Evolutionary conservation across 2,888 invertebrate species (phyloP).

Genomic region (Platerodrilus igneus): DNA sequence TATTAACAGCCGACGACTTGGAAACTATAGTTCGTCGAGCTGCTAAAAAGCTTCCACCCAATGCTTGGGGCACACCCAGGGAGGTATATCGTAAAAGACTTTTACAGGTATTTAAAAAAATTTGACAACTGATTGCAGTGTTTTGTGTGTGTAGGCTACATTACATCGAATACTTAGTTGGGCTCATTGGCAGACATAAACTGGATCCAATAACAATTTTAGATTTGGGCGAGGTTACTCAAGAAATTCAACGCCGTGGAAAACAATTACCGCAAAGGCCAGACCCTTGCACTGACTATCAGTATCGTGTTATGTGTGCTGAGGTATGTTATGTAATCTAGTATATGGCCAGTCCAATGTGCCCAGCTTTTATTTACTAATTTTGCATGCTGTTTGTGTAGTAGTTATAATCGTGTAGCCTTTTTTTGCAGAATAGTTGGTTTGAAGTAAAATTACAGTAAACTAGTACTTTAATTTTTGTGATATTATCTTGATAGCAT

Average conservation of each 20-base stretch:
- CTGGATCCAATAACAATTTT: constrained; percentile 89
- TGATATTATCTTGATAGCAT: too few relatives aligned
- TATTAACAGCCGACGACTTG: constrained; percentile 75
- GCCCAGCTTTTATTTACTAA: constrained; percentile 31
- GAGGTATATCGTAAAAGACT: constrained; percentile 61
- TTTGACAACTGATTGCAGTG: constrained; percentile 17
- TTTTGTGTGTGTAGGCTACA: constrained; percentile 68
- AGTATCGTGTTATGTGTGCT: constrained; percentile 78
- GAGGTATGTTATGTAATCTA: constrained; percentile 60
- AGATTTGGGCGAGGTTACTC: constrained; percentile 80
- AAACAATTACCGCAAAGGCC: constrained; percentile 78
- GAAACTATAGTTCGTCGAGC: constrained; percentile 75
- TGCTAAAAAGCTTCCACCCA: constrained; percentile 67
- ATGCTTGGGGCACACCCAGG: constrained; percentile 69
- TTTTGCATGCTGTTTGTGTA: neutral
- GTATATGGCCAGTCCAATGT: constrained; percentile 37
- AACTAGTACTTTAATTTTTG: too few relatives aligned
- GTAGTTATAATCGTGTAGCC: too few relatives aligned
- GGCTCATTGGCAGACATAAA: constrained; percentile 72
- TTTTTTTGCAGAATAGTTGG: too few relatives aligned
- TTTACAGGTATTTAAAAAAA: constrained; percentile 53
- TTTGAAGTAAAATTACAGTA: too few relatives aligned
- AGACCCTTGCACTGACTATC: constrained; percentile 76
- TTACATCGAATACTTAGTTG: constrained; percentile 94
- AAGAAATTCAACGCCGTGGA: constrained; percentile 81